Percentiles rank a stretch among this genome's conserved stretches.
phyloP scores from a whole-genome alignment of 2,888 invertebrate genomes.

The Thymelicus acteon region DNA sequence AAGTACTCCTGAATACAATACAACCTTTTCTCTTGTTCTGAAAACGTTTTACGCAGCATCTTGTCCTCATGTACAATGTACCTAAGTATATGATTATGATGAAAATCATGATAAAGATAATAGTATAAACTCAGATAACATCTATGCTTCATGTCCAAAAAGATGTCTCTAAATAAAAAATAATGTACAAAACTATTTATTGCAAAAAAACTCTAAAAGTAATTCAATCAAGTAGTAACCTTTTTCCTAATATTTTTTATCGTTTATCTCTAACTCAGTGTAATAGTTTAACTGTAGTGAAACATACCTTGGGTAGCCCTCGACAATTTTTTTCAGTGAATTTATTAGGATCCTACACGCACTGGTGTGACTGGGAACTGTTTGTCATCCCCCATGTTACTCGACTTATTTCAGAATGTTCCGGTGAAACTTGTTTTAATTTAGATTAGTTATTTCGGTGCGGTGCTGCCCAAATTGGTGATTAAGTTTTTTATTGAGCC shows the following conservation, averaged over 20 bases:
- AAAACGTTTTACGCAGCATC: too few relatives aligned
- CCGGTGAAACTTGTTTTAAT: conserved; percentile 55
- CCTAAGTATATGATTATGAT: too few relatives aligned
- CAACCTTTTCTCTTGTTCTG: too few relatives aligned
- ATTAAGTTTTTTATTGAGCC: conserved; percentile 49
- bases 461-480: conserved; percentile 47
- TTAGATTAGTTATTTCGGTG: conserved; percentile 48
- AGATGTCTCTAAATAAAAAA: too few relatives aligned
- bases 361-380: conserved; percentile 68
- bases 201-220: neutral
- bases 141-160: too few relatives aligned
- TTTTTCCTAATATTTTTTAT: too few relatives aligned
- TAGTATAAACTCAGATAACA: too few relatives aligned
- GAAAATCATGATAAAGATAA: too few relatives aligned
- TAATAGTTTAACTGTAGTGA: neutral
- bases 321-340: conserved; percentile 49
- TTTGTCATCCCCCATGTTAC: conserved; percentile 58
- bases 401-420: conserved; percentile 40
- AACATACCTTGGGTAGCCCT: conserved; percentile 20
- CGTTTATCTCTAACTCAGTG: neutral
- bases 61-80: too few relatives aligned
- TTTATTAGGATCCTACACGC: conserved; percentile 74
- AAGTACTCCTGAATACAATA: too few relatives aligned
- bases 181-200: too few relatives aligned
- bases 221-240: neutral